Evolutionary conservation across 2,797 vertebrate species (phyloP), one percentile per base, ranked within the genome.

Genomic region (Neoniphon sammara): DNA sequence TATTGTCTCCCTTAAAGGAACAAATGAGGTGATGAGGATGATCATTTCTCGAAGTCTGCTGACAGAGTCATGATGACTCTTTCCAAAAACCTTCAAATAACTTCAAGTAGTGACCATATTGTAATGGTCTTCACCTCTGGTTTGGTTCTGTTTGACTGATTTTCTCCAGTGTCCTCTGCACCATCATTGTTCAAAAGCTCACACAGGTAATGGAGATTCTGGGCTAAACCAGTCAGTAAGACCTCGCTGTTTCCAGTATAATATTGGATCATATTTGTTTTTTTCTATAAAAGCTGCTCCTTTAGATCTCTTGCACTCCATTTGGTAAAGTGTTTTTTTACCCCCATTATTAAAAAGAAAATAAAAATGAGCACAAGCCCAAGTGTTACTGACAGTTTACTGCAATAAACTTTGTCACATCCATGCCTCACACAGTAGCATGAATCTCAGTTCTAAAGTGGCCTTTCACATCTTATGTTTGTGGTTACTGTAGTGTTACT

Each of bases 11-110:
- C 56, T n/a, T 73, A 15, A 82, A 99, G 97, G 98, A 87, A 97
- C 96, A 81, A 98, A 97, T 5, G 98, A 99, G 85, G 96, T 98
- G 83, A 99, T 99, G 98, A 94, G 95, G 88, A 97, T 98, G 96
- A 95, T 98, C 10, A 94, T 98, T 74, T 95, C 97, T n/a, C 90
- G 96, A 78, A 96, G 84, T 85, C 93, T 99, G 52, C 90, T 99
- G 15, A 91, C 93, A 1, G 93, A 94, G 25, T 95, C 88, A 34
- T 89, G 88, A 94, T 81, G 0, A 50, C 53, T 44, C 53, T 1
- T 65, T 15, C 57, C 25, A 52, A 70, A 39, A 39, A 47, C 25
- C 49, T 17, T 21, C 3, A 30, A 7, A 21, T 62, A 52, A 69
- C 70, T 53, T 60, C 2, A 46, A 46, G 15, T 21, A 7, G 36